A percentile compares a stretch with the other conserved stretches of the same genome.
Conservation (phyloP, 2,113 vertebrate species). For the Nothoprocta perdicaria region DNA sequence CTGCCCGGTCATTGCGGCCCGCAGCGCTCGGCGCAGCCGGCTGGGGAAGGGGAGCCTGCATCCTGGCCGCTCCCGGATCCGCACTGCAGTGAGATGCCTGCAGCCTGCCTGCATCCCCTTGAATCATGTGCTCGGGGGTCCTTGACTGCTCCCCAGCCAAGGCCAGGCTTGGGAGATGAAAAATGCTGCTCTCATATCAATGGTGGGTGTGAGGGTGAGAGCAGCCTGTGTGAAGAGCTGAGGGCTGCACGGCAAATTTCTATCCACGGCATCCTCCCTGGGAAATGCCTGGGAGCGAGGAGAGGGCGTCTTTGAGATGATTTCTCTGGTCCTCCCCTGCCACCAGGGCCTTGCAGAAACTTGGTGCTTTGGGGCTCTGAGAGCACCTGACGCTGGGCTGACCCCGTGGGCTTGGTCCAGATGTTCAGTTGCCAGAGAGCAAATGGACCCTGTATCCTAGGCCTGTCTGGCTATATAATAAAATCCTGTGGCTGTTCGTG, state of each 20-base stretch:
- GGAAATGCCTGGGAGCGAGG: not conserved
- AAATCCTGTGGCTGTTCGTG: not conserved
- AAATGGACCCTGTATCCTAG: not conserved
- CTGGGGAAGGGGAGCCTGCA: not conserved
- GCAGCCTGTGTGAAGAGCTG: not conserved
- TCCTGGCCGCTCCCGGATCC: not conserved
- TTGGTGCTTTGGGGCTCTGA: not conserved
- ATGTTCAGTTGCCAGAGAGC: not conserved
- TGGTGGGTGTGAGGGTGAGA: not conserved
- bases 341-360: not conserved
- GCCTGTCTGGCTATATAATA: not conserved
- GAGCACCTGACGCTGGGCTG: not conserved
- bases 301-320: not conserved
- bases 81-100: accelerated
- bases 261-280: not conserved
- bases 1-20: not conserved
- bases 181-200: not conserved
- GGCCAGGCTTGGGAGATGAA: not conserved
- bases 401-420: not conserved
- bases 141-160: not conserved
- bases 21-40: not conserved
- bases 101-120: not conserved
- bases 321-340: not conserved
- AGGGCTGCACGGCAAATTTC: not conserved
- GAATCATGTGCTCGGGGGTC: not conserved